Percentiles rank a stretch among this genome's conserved stretches.
Evolutionary conservation across 1,140 invertebrate species (phyloP).

Genomic region (Apis cerana): DNA sequence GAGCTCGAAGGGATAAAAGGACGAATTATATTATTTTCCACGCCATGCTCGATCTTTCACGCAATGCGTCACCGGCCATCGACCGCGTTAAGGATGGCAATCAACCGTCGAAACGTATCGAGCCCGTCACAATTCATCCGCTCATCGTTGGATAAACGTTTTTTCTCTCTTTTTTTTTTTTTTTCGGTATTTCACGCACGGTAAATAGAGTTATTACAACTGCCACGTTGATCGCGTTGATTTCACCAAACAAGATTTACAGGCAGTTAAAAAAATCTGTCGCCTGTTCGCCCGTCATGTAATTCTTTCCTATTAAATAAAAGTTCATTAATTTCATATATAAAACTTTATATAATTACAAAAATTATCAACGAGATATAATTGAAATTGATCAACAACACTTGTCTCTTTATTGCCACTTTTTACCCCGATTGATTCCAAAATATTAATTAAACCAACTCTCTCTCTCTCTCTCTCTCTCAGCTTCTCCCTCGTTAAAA

Average conservation of each 20-base stretch:
- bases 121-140: neutral
- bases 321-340: too few species aligned
- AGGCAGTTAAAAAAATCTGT: neutral
- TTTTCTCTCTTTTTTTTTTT: neutral
- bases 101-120: neutral
- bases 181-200: neutral
- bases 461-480: too few species aligned
- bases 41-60: neutral
- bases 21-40: neutral
- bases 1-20: neutral
- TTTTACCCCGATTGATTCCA: too few species aligned
- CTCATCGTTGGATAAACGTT: neutral
- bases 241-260: slow-evolving; percentile 16
- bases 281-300: neutral
- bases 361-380: too few species aligned
- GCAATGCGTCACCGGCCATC: neutral
- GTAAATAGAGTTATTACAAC: slow-evolving; percentile 23
- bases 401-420: too few species aligned
- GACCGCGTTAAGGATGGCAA: neutral
- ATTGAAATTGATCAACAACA: too few species aligned
- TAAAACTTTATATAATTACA: too few species aligned
- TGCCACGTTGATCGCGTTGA: neutral
- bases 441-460: too few species aligned
- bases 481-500: too few species aligned
- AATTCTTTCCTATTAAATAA: neutral